Conservation (phyloP, 1,140 invertebrate genomes). For the Hypothenemus hampei region DNA sequence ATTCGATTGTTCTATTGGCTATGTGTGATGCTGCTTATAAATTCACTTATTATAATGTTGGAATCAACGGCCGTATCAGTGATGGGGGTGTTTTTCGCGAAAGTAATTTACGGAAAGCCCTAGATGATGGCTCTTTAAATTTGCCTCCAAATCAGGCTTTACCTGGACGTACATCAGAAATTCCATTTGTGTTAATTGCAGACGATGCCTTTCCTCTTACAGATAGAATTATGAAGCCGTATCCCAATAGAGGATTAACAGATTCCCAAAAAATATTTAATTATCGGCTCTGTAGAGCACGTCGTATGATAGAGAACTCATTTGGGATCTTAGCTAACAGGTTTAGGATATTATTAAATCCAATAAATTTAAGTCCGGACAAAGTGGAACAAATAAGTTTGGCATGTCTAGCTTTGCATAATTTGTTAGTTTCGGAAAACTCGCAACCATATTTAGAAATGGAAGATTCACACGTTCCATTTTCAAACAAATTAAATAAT, state of each 20-base stretch:
- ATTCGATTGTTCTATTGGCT: no score
- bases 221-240: constrained; percentile 9
- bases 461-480: no score
- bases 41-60: no score
- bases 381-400: no score
- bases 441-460: no score
- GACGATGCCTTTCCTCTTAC: constrained; percentile 15
- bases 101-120: not conserved
- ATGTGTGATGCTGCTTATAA: no score
- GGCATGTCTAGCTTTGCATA: no score
- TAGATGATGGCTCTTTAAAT: constrained; percentile 4
- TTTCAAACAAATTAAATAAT: not conserved
- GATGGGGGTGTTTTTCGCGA: constrained; percentile 1
- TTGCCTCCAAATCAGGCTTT: not conserved
- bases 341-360: constrained; percentile 24
- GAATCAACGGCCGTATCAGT: not conserved
- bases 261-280: constrained; percentile 47
- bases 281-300: constrained; percentile 40
- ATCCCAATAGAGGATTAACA: constrained; percentile 30
- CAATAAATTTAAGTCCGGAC: no score
- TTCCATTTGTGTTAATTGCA: constrained; percentile 5
- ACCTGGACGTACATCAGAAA: not conserved
- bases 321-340: constrained; percentile 45
- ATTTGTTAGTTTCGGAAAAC: no score
- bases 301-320: constrained; percentile 41